Evolutionary conservation across 2,113 vertebrate genomes (phyloP).

Genomic region (Tenrec ecaudatus): DNA sequence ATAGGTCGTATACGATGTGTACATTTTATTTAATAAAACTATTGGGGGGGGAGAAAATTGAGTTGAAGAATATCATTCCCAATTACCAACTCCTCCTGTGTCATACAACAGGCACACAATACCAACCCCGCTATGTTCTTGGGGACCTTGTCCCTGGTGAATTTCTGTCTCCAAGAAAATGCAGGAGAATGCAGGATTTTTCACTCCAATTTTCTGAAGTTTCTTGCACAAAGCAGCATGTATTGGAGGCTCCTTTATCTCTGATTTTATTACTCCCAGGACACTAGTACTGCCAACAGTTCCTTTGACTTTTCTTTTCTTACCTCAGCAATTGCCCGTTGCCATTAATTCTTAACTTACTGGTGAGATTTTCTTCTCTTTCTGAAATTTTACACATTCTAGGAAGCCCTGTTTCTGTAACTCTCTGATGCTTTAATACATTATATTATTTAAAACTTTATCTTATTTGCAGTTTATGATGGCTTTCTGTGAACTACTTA

Average conservation of each 20-base stretch:
- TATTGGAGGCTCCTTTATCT: not conserved
- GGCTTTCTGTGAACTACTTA: not conserved
- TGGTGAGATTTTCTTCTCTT: not conserved
- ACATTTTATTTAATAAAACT: no score
- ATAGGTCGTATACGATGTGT: no score
- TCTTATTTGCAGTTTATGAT: not conserved
- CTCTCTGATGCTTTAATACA: not conserved
- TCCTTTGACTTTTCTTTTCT: not conserved
- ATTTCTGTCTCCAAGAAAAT: not conserved
- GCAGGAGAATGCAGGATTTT: not conserved
- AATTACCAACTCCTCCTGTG: no score
- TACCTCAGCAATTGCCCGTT: not conserved
- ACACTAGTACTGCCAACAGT: not conserved
- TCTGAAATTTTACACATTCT: not conserved
- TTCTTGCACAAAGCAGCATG: not conserved
- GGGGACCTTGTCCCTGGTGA: not conserved
- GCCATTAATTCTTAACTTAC: not conserved
- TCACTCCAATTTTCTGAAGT: not conserved
- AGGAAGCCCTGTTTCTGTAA: not conserved
- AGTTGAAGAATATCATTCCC: no score
- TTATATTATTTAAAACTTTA: not conserved
- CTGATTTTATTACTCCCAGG: not conserved
- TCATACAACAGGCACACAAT: not conserved
- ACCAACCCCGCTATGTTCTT: not conserved
- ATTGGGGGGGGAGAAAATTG: no score